Conservation (phyloP, 2,113 vertebrate genomes). For the Pygoscelis adeliae region DNA sequence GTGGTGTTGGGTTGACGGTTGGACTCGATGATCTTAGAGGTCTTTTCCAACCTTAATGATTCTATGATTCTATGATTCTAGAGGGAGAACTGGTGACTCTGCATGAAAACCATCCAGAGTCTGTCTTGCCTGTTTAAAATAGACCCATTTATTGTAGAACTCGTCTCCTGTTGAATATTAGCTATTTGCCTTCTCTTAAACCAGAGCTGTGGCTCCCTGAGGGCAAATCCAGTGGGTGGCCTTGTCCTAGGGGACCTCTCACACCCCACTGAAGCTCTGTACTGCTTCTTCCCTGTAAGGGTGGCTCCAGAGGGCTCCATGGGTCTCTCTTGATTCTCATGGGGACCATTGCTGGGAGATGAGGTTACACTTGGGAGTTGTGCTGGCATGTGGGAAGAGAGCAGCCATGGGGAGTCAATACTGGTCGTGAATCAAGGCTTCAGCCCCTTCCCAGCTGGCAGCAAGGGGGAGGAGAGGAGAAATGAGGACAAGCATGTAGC, state of each 20-base stretch:
- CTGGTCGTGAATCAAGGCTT: not conserved
- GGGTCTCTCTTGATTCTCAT: not conserved
- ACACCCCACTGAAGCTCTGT: not conserved
- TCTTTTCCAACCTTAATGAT: too few relatives aligned
- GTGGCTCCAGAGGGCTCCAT: not conserved
- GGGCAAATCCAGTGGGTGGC: not conserved
- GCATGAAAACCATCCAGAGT: not conserved
- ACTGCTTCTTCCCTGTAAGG: not conserved
- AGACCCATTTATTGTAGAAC: not conserved
- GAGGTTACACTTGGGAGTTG: not conserved
- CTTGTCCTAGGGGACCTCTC: not conserved
- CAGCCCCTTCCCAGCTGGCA: not conserved
- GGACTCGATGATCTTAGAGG: too few relatives aligned
- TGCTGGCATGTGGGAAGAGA: not conserved
- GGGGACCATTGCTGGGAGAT: fast-evolving
- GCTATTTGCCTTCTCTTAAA: not conserved
- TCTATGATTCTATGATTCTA: too few relatives aligned
- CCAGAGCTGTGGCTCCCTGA: not conserved
- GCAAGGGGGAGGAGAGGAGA: not conserved
- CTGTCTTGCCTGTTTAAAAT: not conserved
- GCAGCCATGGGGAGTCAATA: too few relatives aligned
- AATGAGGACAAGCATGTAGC: not conserved
- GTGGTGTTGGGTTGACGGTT: too few relatives aligned
- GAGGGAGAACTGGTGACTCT: not conserved
- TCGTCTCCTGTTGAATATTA: not conserved